A percentile compares a stretch with the other conserved stretches of the same genome.
Evolutionary conservation across 2,797 vertebrate species (phyloP).

Genomic region (Perodicticus potto): DNA sequence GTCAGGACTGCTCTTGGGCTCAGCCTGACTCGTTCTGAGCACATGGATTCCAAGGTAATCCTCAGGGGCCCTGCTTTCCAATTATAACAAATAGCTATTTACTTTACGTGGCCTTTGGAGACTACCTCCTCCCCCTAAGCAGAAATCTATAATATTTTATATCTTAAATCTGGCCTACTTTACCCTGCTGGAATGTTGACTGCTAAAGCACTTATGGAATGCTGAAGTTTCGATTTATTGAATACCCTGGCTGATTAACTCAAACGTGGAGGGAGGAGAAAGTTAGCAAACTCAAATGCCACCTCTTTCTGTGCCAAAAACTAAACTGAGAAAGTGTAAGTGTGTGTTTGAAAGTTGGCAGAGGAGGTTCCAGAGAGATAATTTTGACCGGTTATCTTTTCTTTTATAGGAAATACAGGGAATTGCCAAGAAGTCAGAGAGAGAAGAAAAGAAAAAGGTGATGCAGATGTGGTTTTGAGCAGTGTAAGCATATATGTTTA

Average conservation of each 20-base stretch:
- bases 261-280: constrained; percentile 76
- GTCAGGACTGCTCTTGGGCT: constrained; percentile 82
- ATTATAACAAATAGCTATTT: constrained; percentile 91
- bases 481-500: constrained; percentile 2
- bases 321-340: constrained; percentile 70
- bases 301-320: constrained; percentile 76
- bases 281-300: constrained; percentile 72
- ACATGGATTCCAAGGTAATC: constrained; percentile 88
- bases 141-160: constrained; percentile 90
- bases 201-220: constrained; percentile 89
- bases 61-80: constrained; percentile 88
- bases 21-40: constrained; percentile 86
- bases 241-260: constrained; percentile 82
- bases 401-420: constrained; percentile 69
- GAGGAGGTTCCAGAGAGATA: constrained; percentile 65
- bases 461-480: constrained; percentile 65
- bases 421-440: constrained; percentile 62
- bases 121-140: constrained; percentile 85
- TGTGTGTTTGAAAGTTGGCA: constrained; percentile 74
- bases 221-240: constrained; percentile 86
- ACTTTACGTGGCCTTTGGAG: constrained; percentile 90
- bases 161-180: constrained; percentile 90
- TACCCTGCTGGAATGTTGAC: constrained; percentile 88
- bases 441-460: constrained; percentile 70
- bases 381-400: constrained; percentile 73